Conservation (phyloP, 1,140 invertebrate genomes). For the Acromyrmex charruanus region DNA sequence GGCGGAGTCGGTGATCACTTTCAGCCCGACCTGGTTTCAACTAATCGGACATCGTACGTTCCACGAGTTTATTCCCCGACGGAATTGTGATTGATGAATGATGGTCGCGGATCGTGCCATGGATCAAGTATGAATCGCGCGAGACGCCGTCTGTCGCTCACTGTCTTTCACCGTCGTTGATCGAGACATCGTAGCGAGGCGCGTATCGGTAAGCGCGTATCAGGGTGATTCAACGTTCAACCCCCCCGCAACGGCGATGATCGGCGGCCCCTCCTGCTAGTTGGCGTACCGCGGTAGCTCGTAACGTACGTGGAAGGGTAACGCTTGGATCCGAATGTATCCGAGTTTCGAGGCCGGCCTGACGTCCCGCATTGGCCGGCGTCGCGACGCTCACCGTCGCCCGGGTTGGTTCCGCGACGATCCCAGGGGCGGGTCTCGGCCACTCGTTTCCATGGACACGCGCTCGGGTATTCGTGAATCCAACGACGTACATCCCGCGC, state of each 20-base stretch:
- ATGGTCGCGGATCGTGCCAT: conserved; percentile 17
- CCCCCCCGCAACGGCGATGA: conserved; percentile 68
- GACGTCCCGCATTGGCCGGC: conserved; percentile 73
- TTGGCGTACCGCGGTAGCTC: neutral
- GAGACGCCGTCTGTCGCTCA: conserved; percentile 29
- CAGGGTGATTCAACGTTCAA: conserved; percentile 74
- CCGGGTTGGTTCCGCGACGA: conserved; percentile 71
- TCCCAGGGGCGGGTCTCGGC: conserved; percentile 69
- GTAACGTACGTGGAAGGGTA: conserved; percentile 37
- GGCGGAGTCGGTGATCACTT: neutral
- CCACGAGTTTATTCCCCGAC: neutral
- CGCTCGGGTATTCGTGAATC: conserved; percentile 60
- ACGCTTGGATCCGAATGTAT: conserved; percentile 53
- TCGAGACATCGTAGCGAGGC: conserved; percentile 35
- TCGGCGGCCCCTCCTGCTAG: conserved; percentile 64
- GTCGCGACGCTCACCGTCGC: conserved; percentile 68
- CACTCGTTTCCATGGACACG: conserved; percentile 78
- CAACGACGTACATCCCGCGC: conserved; percentile 1
- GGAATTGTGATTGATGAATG: conserved; percentile 59
- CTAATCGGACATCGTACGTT: conserved; percentile 21
- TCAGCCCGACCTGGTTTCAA: neutral
- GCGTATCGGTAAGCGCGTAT: conserved; percentile 74
- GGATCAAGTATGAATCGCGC: conserved; percentile 26
- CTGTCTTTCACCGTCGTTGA: conserved; percentile 28
- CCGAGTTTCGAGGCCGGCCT: conserved; percentile 16